phyloP scores from a whole-genome alignment of 1,140 invertebrate species.

The Atta colombica region DNA sequence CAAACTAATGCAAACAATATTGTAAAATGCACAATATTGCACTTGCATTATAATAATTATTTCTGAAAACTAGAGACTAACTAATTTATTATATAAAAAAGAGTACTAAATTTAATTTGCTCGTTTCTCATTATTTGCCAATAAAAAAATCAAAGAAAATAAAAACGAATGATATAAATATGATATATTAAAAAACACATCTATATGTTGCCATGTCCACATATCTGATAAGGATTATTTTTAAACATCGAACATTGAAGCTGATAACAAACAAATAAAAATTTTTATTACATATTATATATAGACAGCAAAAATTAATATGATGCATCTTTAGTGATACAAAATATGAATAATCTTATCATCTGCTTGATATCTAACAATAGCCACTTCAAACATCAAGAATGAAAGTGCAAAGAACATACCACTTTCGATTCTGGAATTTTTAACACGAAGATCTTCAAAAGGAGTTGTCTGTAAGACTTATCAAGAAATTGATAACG shows the following conservation, averaged over 20 bases:
- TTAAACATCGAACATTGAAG: neutral
- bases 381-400: neutral
- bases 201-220: neutral
- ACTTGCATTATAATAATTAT: neutral
- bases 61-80: neutral
- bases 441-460: neutral
- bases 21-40: neutral
- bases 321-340: neutral
- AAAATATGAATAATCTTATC: neutral
- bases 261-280: constrained; percentile 3
- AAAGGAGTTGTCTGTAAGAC: neutral
- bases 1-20: neutral
- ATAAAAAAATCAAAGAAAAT: neutral
- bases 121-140: neutral
- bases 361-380: constrained; percentile 2
- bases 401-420: neutral
- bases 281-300: neutral
- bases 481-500: neutral
- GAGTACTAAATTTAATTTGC: neutral
- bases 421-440: neutral
- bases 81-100: neutral
- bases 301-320: neutral
- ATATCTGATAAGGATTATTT: neutral
- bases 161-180: neutral
- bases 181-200: neutral